phyloP scores from a whole-genome alignment of 1,140 invertebrate species.

The Melipona quadrifasciata region DNA sequence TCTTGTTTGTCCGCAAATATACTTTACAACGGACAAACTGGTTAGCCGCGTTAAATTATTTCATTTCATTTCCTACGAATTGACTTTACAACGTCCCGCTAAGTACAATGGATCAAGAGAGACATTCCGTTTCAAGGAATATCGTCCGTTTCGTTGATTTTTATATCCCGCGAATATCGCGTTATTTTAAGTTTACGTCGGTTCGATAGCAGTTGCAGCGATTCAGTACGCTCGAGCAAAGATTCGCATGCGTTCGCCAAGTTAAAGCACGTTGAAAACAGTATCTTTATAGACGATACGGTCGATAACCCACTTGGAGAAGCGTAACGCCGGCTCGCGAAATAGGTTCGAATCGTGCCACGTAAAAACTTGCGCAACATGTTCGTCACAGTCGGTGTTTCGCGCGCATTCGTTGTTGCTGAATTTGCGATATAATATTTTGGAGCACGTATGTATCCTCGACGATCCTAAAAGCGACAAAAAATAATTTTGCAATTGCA shows the following conservation, averaged over 20 bases:
- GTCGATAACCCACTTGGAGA: constrained; percentile 63
- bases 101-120: not conserved
- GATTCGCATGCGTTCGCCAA: not conserved
- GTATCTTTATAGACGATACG: constrained; percentile 53
- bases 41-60: not conserved
- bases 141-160: not conserved
- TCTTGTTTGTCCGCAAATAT: constrained; percentile 5
- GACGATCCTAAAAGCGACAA: no score
- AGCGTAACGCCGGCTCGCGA: constrained; percentile 51
- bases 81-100: not conserved
- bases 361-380: constrained; percentile 28
- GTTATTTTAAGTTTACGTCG: no score
- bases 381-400: not conserved
- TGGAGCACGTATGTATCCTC: no score
- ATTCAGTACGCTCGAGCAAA: not conserved
- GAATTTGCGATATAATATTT: not conserved
- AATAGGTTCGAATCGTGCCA: constrained; percentile 42
- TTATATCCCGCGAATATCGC: not conserved
- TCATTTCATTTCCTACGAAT: not conserved
- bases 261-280: constrained; percentile 50
- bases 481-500: not conserved
- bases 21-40: constrained; percentile 5
- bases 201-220: not conserved
- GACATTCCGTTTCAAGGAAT: no score
- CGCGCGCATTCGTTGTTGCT: not conserved